Evolutionary conservation across 92 coral and sea anemone genomes (phyloP).

Genomic region (Porites evermanni): DNA sequence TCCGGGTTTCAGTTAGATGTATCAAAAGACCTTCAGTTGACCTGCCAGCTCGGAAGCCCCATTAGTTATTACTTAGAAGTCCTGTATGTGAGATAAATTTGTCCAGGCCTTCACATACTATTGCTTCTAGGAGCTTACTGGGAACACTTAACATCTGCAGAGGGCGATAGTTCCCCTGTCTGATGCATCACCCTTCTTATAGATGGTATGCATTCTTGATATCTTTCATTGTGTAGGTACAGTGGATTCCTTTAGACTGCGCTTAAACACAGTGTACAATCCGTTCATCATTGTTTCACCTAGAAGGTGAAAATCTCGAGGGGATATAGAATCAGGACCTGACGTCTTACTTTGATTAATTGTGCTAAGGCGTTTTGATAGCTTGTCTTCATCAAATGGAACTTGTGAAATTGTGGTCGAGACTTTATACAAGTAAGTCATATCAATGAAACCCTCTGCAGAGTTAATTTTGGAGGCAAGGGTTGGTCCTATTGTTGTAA

Average conservation of each 20-base stretch:
- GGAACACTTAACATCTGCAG: constrained; percentile 64
- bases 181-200: constrained; percentile 11
- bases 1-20: constrained; percentile 66
- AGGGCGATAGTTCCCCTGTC: constrained; percentile 62
- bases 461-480: constrained; percentile 6
- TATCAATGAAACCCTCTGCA: too few relatives aligned
- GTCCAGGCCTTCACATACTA: constrained; percentile 58
- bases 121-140: constrained; percentile 61
- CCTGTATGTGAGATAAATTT: constrained; percentile 40
- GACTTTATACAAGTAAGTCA: too few relatives aligned
- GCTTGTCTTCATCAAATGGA: too few relatives aligned
- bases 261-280: not conserved
- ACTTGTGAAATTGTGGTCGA: too few relatives aligned
- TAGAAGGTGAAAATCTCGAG: constrained; percentile 55
- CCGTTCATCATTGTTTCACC: constrained; percentile 49
- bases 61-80: constrained; percentile 50
- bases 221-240: too few relatives aligned
- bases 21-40: constrained; percentile 60
- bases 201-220: too few relatives aligned
- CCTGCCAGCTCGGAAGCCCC: constrained; percentile 67
- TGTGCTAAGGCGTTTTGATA: too few relatives aligned
- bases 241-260: too few relatives aligned
- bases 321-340: too few relatives aligned
- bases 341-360: too few relatives aligned
- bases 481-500: constrained; percentile 38